Evolutionary conservation across 2,888 invertebrate genomes (phyloP).

Genomic region (Aphodius sticticus): DNA sequence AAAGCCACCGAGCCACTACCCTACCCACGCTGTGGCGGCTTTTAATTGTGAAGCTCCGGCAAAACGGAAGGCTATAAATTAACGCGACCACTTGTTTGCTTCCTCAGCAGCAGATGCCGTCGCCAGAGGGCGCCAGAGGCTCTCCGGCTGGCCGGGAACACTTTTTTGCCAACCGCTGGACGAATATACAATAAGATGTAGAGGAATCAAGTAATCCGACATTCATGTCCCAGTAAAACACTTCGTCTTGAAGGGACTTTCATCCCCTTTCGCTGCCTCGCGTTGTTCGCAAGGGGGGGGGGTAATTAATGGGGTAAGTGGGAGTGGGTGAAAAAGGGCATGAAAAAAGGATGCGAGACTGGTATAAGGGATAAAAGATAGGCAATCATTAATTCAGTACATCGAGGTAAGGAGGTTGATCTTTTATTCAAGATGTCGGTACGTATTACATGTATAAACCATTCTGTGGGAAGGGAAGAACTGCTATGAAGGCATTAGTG

Average conservation of each 20-base stretch:
- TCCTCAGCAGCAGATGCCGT: conserved; percentile 51
- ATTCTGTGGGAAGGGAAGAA: too few species aligned
- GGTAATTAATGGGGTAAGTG: background rate
- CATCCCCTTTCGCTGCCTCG: background rate
- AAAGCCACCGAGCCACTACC: conserved; percentile 42
- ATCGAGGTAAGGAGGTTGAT: background rate
- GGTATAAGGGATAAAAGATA: background rate
- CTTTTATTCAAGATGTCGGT: background rate
- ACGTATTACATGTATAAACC: too few species aligned
- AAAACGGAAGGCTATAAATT: conserved; percentile 57
- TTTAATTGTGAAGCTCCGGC: conserved; percentile 54
- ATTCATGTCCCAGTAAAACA: conserved; percentile 13
- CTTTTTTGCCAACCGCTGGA: background rate
- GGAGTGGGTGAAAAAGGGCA: background rate
- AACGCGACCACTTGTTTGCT: conserved; percentile 60
- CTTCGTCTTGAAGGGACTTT: background rate
- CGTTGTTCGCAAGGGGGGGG: background rate
- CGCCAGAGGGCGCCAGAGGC: conserved; percentile 47
- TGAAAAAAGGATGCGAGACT: background rate
- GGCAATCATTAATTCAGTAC: background rate
- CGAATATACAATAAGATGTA: conserved; percentile 17
- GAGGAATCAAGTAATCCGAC: conserved; percentile 41
- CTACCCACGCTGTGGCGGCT: conserved; percentile 33
- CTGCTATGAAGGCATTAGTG: too few species aligned
- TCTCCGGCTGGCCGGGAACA: background rate